These are phyloP conservation scores for Grantiella picta DNA, from an alignment of 2,113 vertebrate genomes.

Conservation along the genomic window DNA sequence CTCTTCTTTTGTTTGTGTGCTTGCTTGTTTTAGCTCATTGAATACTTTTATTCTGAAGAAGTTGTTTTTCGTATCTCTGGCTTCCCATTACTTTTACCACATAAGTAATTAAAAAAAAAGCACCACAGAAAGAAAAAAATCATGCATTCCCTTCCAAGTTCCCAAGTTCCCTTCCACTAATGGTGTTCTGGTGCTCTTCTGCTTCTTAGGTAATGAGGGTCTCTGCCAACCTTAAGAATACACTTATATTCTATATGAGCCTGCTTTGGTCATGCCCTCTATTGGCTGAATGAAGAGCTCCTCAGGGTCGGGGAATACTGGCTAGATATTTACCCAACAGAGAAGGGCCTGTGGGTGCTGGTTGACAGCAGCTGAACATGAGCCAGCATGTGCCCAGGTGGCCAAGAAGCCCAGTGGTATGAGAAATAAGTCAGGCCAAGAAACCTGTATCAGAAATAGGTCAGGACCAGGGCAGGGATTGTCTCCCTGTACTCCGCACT, in stretches of 20 bases:
- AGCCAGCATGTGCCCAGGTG: accelerated
- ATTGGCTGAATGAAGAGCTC: background rate
- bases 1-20: background rate
- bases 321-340: background rate
- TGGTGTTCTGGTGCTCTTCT: background rate
- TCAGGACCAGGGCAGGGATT: background rate
- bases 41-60: background rate
- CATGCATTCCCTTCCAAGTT: background rate
- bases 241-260: background rate
- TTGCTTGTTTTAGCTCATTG: background rate
- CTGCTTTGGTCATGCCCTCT: background rate
- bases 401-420: background rate
- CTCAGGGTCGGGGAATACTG: accelerated
- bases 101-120: background rate
- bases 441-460: background rate
- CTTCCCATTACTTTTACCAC: background rate
- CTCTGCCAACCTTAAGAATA: background rate
- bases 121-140: background rate
- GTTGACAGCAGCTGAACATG: background rate
- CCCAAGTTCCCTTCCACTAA: background rate
- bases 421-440: too few relatives aligned
- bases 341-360: background rate
- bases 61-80: background rate
- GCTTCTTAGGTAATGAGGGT: background rate
- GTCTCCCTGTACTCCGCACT: accelerated